Percentiles rank a stretch among this genome's conserved stretches.
Evolutionary conservation across 30 jellyfish, hydroid and myxozoan species (phyloP).

Genomic region (Mastigias papua): DNA sequence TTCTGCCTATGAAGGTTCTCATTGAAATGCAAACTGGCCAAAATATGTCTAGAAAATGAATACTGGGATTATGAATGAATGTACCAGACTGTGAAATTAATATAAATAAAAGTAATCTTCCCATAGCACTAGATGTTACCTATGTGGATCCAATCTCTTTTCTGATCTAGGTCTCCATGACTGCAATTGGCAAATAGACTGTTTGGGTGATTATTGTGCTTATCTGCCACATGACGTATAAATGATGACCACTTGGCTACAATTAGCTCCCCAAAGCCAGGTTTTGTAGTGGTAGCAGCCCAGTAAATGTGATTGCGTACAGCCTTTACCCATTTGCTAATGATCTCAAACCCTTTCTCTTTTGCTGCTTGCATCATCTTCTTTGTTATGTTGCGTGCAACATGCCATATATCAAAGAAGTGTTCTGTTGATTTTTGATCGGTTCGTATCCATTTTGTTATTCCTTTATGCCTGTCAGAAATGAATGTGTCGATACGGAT

Average conservation of each 20-base stretch:
- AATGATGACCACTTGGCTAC: not conserved
- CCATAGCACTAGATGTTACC: not conserved
- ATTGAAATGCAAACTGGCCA: slow-evolving; percentile 48
- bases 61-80: not conserved
- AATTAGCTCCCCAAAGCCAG: slow-evolving; percentile 9
- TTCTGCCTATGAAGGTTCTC: slow-evolving; percentile 36
- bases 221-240: not conserved
- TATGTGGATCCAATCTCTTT: not conserved
- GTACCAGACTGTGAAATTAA: not conserved
- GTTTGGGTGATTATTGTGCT: not conserved
- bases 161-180: not conserved
- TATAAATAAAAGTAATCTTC: no score
- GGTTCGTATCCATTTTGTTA: slow-evolving; percentile 33
- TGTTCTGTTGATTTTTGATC: slow-evolving; percentile 1
- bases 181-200: not conserved
- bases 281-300: slow-evolving; percentile 37
- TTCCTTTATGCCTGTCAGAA: slow-evolving; percentile 31
- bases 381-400: slow-evolving; percentile 26
- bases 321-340: slow-evolving; percentile 10
- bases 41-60: slow-evolving; percentile 3
- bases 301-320: slow-evolving; percentile 29
- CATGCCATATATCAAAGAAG: slow-evolving; percentile 54
- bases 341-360: slow-evolving; percentile 17
- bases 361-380: slow-evolving; percentile 10
- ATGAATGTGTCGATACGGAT: not conserved